Conservation (phyloP, 2,113 vertebrate genomes). For the Pongo abelii region DNA sequence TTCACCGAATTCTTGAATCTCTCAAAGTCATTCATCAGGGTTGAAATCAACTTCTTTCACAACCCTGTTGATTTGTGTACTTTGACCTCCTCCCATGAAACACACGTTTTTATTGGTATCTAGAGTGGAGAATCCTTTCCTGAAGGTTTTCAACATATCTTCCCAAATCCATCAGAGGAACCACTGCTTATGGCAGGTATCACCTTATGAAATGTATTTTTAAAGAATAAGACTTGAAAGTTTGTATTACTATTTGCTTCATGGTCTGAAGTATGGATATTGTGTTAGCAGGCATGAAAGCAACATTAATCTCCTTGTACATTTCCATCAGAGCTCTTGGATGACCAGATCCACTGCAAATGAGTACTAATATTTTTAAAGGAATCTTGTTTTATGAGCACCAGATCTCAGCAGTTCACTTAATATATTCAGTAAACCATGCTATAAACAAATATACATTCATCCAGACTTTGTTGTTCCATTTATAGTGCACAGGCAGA, state of each 20-base stretch:
- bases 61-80: not conserved
- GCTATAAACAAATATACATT: not conserved
- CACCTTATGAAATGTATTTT: not conserved
- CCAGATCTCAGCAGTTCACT: not conserved
- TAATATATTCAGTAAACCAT: not conserved
- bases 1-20: not conserved
- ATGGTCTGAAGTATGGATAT: not conserved
- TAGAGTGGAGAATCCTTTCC: not conserved
- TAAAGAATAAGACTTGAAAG: not conserved
- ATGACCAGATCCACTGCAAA: not conserved
- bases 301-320: not conserved
- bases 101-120: not conserved
- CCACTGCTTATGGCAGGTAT: not conserved
- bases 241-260: not conserved
- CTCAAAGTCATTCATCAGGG: not conserved
- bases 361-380: not conserved
- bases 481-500: not conserved
- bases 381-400: not conserved
- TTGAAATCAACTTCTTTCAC: not conserved
- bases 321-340: not conserved
- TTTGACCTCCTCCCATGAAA: not conserved
- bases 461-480: not conserved
- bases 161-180: not conserved
- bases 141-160: not conserved
- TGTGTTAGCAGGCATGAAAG: not conserved